Percentiles rank a stretch among this genome's conserved stretches.
Evolutionary conservation across 2,113 vertebrate genomes (phyloP).

Genomic region (Sander vitreus): DNA sequence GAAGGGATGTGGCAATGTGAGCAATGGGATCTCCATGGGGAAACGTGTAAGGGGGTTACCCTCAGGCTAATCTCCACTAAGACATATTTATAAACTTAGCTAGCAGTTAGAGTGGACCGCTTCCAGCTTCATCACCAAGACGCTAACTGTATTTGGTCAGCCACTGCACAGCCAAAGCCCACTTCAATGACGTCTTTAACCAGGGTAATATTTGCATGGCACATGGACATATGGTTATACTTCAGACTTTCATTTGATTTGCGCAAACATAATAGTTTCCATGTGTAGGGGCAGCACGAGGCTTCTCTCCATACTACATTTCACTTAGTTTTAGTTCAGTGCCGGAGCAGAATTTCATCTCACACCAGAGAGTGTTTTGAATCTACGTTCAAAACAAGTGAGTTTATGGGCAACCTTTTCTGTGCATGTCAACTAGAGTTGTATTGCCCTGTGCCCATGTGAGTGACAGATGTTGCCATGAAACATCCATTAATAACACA

Average conservation of each 20-base stretch:
- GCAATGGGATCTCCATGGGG: slow-evolving; percentile 55
- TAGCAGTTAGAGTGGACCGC: slow-evolving; percentile 51
- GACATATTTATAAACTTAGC: slow-evolving; percentile 74
- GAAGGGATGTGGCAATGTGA: slow-evolving; percentile 63
- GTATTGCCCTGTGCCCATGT: slow-evolving; percentile 22
- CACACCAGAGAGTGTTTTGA: slow-evolving; percentile 29
- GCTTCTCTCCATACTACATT: slow-evolving; percentile 33
- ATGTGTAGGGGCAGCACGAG: slow-evolving; percentile 16
- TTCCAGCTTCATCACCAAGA: slow-evolving; percentile 51
- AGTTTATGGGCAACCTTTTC: not conserved
- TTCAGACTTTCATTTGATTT: slow-evolving; percentile 48
- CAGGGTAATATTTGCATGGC: slow-evolving; percentile 48
- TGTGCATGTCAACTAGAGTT: slow-evolving; percentile 2
- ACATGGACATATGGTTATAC: slow-evolving; percentile 53
- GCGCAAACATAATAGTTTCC: slow-evolving; percentile 60
- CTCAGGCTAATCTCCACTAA: slow-evolving; percentile 64
- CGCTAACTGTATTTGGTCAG: slow-evolving; percentile 57
- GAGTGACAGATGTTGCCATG: slow-evolving; percentile 48
- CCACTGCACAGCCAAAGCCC: not conserved
- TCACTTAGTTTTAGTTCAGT: slow-evolving; percentile 42
- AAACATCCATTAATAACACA: slow-evolving; percentile 44
- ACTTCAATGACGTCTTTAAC: slow-evolving; percentile 26
- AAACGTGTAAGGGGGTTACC: slow-evolving; percentile 51
- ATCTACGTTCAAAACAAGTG: not conserved
- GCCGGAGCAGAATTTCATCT: slow-evolving; percentile 35